Base-by-base conservation (phyloP, 2,113 vertebrate species). In the Pygoscelis adeliae region DNA sequence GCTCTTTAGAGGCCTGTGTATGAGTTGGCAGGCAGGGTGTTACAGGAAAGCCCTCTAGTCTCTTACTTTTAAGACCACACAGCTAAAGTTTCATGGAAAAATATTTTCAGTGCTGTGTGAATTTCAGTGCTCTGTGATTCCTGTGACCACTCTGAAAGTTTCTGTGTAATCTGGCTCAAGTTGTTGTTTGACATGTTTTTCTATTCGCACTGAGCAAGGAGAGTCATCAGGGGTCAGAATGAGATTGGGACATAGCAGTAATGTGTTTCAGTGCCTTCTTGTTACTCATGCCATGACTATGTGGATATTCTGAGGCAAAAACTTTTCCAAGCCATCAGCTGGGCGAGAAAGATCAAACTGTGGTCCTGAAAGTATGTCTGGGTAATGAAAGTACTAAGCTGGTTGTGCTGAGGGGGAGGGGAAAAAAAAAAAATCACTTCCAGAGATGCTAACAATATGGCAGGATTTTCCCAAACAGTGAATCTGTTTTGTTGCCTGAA, bases 221-320 rank as follows among this genome's bases (percentile, higher is more conserved):
- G 67, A 20, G 18, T 29, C 52, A 13, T 23, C 14, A 10, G 18
- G 79, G 92, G 66, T 56, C 58, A 34, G 53, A 34, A 6, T 1
- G 67, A 20, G 53, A 6, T 1, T 17, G 90, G 73, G 67, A 49
- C 0, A 0, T 2, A 16, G 56, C 56, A 49, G 49, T 10, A 14
- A 11, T 1, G 0, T 5, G 40, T 82, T 69, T 61, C 26, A 6
- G 47, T 2, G 16, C 65, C 3, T 1, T 17, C 62, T 23, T 29
- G 53, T 81, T 78, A 34, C 67, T 61, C 13, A 6, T 2, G 4
- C 10, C 10, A 10, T 5, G 38, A 5, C 47, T 10, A 3, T 0
- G 0, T 36, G 81, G 50, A 1, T 32, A 2, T 44, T 65, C 13
- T 10, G 87, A 87, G 83, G 23, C 47, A 29, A 58, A 53, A 30